Evolutionary conservation across 2,113 vertebrate genomes (phyloP).

Genomic region (Vicugna pacos): DNA sequence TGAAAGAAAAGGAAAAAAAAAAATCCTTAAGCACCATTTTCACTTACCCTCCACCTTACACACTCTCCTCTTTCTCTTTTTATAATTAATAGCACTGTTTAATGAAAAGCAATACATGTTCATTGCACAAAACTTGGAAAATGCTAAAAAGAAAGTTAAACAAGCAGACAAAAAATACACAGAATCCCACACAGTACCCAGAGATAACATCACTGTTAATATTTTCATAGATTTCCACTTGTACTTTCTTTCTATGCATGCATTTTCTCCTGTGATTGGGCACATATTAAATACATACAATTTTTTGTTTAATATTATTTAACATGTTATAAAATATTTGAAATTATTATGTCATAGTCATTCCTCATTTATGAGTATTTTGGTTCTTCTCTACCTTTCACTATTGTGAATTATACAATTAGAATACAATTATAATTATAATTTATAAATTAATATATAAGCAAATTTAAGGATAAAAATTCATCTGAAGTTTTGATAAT

Average conservation of each 20-base stretch:
- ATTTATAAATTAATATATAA: slow-evolving; percentile 38
- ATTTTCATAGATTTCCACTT: slow-evolving; percentile 47
- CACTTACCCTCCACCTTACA: neutral
- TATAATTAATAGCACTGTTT: slow-evolving; percentile 12
- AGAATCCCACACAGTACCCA: neutral
- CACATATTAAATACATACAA: neutral
- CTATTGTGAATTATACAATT: neutral
- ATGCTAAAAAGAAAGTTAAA: slow-evolving; percentile 1
- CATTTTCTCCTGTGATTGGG: neutral
- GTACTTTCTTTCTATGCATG: neutral
- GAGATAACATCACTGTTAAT: neutral
- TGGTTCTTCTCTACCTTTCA: neutral
- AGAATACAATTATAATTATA: slow-evolving; percentile 12
- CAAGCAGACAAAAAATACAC: neutral
- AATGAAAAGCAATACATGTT: neutral
- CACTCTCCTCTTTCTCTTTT: neutral
- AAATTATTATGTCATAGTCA: neutral
- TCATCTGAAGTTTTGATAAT: slow-evolving; percentile 8
- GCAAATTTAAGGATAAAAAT: neutral
- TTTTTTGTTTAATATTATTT: slow-evolving; percentile 6
- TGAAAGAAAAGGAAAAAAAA: neutral
- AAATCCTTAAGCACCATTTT: neutral
- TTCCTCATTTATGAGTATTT: neutral
- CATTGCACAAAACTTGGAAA: slow-evolving; percentile 29
- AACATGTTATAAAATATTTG: slow-evolving; percentile 38